Base-by-base conservation (phyloP, 2,888 invertebrate species). In the Acanthoscelides obtectus region DNA sequence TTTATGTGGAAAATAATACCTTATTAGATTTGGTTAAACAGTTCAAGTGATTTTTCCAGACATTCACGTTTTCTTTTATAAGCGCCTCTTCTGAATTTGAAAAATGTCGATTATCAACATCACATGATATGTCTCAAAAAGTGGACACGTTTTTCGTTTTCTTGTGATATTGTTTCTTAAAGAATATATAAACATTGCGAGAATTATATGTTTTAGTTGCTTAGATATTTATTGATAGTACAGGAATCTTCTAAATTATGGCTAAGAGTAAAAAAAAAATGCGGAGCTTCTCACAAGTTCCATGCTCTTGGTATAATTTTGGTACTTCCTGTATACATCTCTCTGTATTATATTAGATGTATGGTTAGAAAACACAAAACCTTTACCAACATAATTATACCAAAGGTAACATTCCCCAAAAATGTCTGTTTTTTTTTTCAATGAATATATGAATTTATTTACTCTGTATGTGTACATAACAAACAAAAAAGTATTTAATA, bases 321-420 rank as follows among this genome's bases (percentile, higher is more conserved):
- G 45, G 45, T 12, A 45, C 45, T 12, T 45, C 45, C 45, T 45
- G 45, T 45, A 45, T 45, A 12, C 17, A 45, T 12, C 17, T 45
- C 45, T 45, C 45, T 45, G 45, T 45, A 45, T 45, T 45, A 45
- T 45, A 45, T 45, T 45, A 45, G 3, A 45, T 66, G 66, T 66
- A 66, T 20, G 22, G 66, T 66, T 66, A 66, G 22, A 66, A 73
- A 66, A 66, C 5, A 66, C 20, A 66, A 66, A 66, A 66, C 66
- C 73, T 83, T 84, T 84, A 85, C 84, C 84, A 85, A 84, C 84
- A 83, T 84, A 84, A 83, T 85, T 84, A 90, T 90, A 90, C 90
- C 90, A 91, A 91, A 91, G 90, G 90, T 89, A 90, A 90, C 90
- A 91, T 90, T 91, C 90, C 90, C 90, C 88, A 89, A 85, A 86